Base-by-base conservation (phyloP, 2,113 vertebrate genomes). In the Rhinolophus ferrumequinum region DNA sequence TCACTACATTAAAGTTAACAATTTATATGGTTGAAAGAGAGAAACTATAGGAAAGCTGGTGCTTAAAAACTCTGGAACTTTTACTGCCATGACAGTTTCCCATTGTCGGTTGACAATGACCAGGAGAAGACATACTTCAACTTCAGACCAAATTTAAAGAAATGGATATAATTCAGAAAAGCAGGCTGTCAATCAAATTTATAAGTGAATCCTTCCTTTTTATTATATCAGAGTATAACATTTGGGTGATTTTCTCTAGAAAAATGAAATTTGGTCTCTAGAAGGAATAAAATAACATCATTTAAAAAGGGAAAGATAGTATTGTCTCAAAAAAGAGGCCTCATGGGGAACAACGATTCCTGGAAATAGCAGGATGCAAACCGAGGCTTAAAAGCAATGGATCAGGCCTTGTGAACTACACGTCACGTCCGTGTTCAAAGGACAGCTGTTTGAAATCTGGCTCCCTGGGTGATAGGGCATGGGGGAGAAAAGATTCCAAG, bases 111-210 rank as follows among this genome's bases (percentile, higher is more conserved):
- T 35, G 10, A 86, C 6, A 56, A 80, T 84, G 52, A 24, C 15
- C 52, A 50, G 19, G 4, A 69, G 35, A 76, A 85, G 93, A 84
- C 19, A 73, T 15, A 30, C 35, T 79, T 50, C 72, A 72, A 72
- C 38, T 33, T 94, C 69, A 83, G 47, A 79, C 13, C 38, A 67
- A 44, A 86, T 56, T 92, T 52, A 38, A 96, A 96, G 50, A 67
- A 90, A 80, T n/a, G 26, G 18, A 58, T 69, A 33, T 30, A 76
- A 98, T 84, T 87, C n/a, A 93, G 72, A 72, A 83, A 90, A 88
- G 44, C 18, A 58, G 66, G 52, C 35, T 66, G 4, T 82, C 41
- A 90, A 64, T 77, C 44, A 93, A 35, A 91, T 50, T 76, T 82
- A 85, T 44, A 88, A 88, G 22, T 41, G 0, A 88, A 77, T 52